Conservation (phyloP, 2,888 invertebrate genomes). For the Oxystoma pomonae region DNA sequence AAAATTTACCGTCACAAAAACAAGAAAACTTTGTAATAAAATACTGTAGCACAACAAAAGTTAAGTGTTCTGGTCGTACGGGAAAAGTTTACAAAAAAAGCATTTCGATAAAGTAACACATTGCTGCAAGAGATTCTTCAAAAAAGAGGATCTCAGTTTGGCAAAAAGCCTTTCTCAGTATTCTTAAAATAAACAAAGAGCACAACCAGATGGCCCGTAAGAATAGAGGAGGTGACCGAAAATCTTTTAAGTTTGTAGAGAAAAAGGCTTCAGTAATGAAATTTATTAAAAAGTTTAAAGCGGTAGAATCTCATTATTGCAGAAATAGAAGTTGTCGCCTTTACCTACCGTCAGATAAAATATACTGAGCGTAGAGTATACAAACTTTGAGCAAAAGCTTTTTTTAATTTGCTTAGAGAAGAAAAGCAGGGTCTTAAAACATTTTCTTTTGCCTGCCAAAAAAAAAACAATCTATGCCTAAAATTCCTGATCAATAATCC, state of each 20-base stretch:
- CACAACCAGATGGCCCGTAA: neutral
- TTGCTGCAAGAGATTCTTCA: neutral
- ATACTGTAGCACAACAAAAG: neutral
- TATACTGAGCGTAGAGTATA: conserved; percentile 13
- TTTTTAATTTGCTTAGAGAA: conserved; percentile 10
- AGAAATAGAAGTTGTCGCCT: conserved; percentile 11
- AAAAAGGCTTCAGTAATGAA: conserved; percentile 1
- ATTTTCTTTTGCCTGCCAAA: conserved; percentile 19
- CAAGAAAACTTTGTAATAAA: neutral
- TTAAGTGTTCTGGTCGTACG: neutral
- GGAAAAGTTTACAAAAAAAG: neutral
- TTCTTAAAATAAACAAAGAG: neutral
- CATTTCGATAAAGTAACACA: neutral
- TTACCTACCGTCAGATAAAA: conserved; percentile 16
- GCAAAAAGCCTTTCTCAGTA: neutral
- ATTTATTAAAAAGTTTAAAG: conserved; percentile 4
- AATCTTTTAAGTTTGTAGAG: neutral
- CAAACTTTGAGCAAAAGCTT: conserved; percentile 14
- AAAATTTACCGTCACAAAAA: neutral
- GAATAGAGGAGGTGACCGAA: neutral
- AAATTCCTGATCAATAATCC: conserved; percentile 24
- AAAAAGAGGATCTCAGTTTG: neutral
- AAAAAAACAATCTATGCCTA: conserved; percentile 20
- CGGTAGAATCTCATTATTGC: conserved; percentile 19
- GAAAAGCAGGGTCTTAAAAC: conserved; percentile 7